A percentile compares a stretch with the other conserved stretches of the same genome.
These are phyloP conservation scores for Automeris io DNA, from an alignment of 2,888 invertebrate species.

Conservation along the genomic window DNA sequence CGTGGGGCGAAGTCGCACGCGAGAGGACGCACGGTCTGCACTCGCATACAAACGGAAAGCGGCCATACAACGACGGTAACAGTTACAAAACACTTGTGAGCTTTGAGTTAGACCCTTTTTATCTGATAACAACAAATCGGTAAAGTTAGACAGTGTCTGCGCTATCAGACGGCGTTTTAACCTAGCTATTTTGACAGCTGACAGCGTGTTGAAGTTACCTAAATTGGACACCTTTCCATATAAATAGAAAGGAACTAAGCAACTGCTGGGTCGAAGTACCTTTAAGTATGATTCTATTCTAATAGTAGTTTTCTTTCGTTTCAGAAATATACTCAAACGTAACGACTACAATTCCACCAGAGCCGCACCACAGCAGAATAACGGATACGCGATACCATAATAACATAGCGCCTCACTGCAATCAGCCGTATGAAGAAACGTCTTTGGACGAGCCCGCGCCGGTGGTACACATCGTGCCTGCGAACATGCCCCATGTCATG, in stretches of 20 bases:
- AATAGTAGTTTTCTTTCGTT: constrained; percentile 31
- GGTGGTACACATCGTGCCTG: constrained; percentile 33
- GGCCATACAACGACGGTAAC: constrained; percentile 15
- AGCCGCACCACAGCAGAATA: constrained; percentile 29
- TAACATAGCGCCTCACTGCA: constrained; percentile 25
- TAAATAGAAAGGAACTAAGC: too few species aligned
- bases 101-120: too few species aligned
- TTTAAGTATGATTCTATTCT: constrained; percentile 1
- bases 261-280: background rate
- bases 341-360: constrained; percentile 34
- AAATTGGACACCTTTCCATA: too few species aligned
- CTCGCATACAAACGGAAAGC: constrained; percentile 31
- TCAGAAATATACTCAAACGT: constrained; percentile 64
- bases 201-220: background rate
- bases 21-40: constrained; percentile 67
- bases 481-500: constrained; percentile 38
- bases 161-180: constrained; percentile 23
- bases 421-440: constrained; percentile 31
- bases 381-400: constrained; percentile 33
- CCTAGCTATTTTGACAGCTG: background rate
- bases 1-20: constrained; percentile 83
- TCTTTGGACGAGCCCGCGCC: constrained; percentile 36
- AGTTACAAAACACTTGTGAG: too few species aligned
- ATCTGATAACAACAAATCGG: too few species aligned
- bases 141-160: background rate